Evolutionary conservation across 2,797 vertebrate genomes (phyloP).

Genomic region (Eupleurogrammus muticus): DNA sequence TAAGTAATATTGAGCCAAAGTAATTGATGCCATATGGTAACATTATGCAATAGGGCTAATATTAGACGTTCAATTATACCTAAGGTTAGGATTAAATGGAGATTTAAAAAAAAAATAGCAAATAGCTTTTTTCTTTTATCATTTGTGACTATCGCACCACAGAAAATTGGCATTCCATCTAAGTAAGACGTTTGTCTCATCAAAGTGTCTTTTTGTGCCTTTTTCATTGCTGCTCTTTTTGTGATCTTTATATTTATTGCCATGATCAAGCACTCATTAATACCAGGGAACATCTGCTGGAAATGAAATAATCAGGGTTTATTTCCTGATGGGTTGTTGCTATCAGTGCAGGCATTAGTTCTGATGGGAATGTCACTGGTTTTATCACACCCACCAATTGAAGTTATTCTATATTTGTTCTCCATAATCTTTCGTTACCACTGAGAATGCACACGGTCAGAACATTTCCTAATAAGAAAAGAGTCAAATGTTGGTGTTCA

Average conservation of each 20-base stretch:
- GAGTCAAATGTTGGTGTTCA: background rate
- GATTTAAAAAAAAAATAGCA: too few species aligned
- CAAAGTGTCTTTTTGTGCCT: constrained; percentile 10
- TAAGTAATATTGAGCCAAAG: too few species aligned
- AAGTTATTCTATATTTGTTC: background rate
- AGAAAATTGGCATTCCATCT: constrained; percentile 24
- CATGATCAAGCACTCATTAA: constrained; percentile 3
- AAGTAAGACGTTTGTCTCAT: constrained; percentile 1
- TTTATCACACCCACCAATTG: background rate
- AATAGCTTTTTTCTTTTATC: constrained; percentile 19
- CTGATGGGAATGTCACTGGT: background rate
- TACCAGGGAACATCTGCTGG: constrained; percentile 18
- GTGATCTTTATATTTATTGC: background rate
- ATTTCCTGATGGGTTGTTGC: constrained; percentile 10
- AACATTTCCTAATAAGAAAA: background rate
- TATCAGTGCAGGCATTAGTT: background rate
- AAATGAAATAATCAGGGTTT: constrained; percentile 15
- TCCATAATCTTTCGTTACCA: background rate
- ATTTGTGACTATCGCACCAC: background rate
- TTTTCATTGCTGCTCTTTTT: background rate
- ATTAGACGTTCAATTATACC: too few species aligned
- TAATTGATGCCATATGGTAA: too few species aligned
- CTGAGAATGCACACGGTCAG: background rate
- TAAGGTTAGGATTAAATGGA: too few species aligned
- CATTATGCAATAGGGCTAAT: too few species aligned